Base-by-base conservation (phyloP, 2,888 invertebrate species). In the Lasioglossum zephyrum region DNA sequence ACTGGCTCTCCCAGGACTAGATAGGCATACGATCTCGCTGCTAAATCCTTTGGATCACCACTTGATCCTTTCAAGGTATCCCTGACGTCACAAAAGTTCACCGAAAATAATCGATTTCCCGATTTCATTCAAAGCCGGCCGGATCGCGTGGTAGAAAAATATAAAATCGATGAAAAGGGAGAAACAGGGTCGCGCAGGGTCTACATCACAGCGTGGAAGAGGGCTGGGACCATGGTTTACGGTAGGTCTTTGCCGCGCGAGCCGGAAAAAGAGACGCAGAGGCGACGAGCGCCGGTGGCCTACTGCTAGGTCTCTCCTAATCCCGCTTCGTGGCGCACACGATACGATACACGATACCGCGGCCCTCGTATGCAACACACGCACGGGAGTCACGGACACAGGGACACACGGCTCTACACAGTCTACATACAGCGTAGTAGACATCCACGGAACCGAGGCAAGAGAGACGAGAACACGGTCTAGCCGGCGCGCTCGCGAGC, bases 231-330 rank as follows among this genome's bases (percentile, higher is more conserved):
- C 72, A 77, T 79, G 70, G 82, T 70, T 82, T 89, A 89, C 88
- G 92, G 88, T 92, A 92, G 90, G 91, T 91, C 90, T 88, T 86
- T 90, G 86, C 87, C 89, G 88, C 90, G 89, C 83, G 86, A 84
- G 77, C 77, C 81, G 88, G 87, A 91, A 91, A 92, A 91, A 91
- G 92, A 93, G 92, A 93, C 89, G 90, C 90, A 92, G 92, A 92
- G 91, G 92, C 93, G 92, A 89, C 94, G 94, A 94, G 92, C 92
- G 94, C 93, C 92, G 94, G 93, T 94, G 94, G 94, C 95, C 94
- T 94, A 95, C 95, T 95, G 94, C 90, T 92, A 89, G 87, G 87
- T 74, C 86, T 82, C 84, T 90, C 89, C 91, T 92, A 92, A 91
- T 92, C 92, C 92, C 89, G 89, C 82, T 81, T 82, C 39, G 69